phyloP scores from a whole-genome alignment of 2,888 invertebrate genomes.

The Labia minor region DNA sequence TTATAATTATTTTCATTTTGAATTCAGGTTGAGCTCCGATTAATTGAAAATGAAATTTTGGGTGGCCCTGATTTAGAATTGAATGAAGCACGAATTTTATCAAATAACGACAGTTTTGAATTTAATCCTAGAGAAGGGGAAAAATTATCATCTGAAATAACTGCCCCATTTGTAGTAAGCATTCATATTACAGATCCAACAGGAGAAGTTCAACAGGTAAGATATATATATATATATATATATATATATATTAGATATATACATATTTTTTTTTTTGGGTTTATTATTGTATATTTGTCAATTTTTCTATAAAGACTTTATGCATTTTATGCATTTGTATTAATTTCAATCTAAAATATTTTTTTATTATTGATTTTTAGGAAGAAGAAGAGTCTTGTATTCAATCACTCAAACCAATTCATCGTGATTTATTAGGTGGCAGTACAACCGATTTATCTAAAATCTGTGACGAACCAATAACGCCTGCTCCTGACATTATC shows the following conservation, averaged over 20 bases:
- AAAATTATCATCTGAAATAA: slow-evolving; percentile 36
- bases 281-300: no score
- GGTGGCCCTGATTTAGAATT: slow-evolving; percentile 31
- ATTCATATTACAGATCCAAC: slow-evolving; percentile 55
- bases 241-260: no score
- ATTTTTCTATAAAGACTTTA: no score
- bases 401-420: slow-evolving; percentile 37
- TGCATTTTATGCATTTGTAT: no score
- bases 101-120: slow-evolving; percentile 38
- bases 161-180: slow-evolving; percentile 39
- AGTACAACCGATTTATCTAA: slow-evolving; percentile 64
- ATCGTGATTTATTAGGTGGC: slow-evolving; percentile 61
- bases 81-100: slow-evolving; percentile 23
- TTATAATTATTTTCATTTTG: no score
- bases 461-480: slow-evolving; percentile 55
- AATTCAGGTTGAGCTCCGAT: slow-evolving; percentile 44
- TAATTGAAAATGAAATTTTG: slow-evolving; percentile 48
- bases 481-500: slow-evolving; percentile 38
- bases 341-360: no score
- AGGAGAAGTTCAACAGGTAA: slow-evolving; percentile 35
- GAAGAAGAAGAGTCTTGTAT: slow-evolving; percentile 38
- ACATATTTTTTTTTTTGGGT: no score
- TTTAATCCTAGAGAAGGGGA: slow-evolving; percentile 51
- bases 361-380: no score
- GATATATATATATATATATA: no score